A percentile compares a stretch with the other conserved stretches of the same genome.
Evolutionary conservation across 2,888 invertebrate species (phyloP).

Genomic region (Sphaerophoria rueppellii): DNA sequence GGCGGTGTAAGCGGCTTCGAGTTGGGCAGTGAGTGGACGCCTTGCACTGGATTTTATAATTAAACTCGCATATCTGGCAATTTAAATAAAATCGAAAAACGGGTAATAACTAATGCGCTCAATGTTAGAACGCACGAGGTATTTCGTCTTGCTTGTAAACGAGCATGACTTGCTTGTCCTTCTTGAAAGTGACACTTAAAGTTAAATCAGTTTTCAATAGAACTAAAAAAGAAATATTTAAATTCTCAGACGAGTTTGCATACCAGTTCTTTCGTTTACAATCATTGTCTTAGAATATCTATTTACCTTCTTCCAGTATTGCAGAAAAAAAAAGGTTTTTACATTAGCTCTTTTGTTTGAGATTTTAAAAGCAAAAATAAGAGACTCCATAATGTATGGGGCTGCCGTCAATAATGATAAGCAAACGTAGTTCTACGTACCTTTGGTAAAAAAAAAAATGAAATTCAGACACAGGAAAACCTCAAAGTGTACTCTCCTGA

Average conservation of each 20-base stretch:
- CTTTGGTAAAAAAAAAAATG: conserved; percentile 14
- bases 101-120: conserved; percentile 27
- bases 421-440: conserved; percentile 45
- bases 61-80: conserved; percentile 49
- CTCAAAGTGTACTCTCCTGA: conserved; percentile 55
- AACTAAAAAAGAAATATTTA: not conserved
- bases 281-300: not conserved
- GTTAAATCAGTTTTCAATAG: conserved; percentile 25
- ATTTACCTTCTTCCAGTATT: not conserved
- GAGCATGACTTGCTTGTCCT: conserved; percentile 49
- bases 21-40: conserved; percentile 48
- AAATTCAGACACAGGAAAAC: conserved; percentile 49
- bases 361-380: not conserved
- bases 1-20: not conserved
- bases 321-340: not conserved
- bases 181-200: conserved; percentile 21
- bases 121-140: conserved; percentile 45
- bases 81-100: conserved; percentile 65
- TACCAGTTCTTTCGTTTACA: conserved; percentile 53
- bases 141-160: not conserved
- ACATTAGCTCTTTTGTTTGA: not conserved
- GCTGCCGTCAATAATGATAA: conserved; percentile 7
- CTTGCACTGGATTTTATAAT: conserved; percentile 60
- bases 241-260: conserved; percentile 39
- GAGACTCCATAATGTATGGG: not conserved